These are phyloP conservation scores for Synanceia verrucosa DNA, from an alignment of 2,797 vertebrate genomes.

Conservation along the genomic window DNA sequence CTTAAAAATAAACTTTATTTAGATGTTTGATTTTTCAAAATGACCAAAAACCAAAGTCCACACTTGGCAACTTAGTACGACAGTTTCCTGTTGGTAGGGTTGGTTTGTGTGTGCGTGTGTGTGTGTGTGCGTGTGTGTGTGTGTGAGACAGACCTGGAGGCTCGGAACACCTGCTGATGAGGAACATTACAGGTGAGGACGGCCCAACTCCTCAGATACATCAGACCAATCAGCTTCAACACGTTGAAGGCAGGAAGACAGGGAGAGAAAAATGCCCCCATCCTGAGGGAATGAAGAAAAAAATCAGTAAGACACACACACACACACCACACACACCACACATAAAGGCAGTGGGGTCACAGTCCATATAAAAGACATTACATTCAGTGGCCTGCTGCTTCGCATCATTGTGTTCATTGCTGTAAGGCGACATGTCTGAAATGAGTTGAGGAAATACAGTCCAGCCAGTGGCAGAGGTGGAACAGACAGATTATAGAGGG, in stretches of 20 bases:
- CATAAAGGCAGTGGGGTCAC: slow-evolving; percentile 17
- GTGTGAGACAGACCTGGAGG: slow-evolving; percentile 88
- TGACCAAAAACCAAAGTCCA: too few relatives aligned
- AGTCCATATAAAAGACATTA: slow-evolving; percentile 44
- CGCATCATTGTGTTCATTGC: slow-evolving; percentile 57
- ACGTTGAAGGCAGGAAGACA: slow-evolving; percentile 97
- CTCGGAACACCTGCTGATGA: slow-evolving; percentile 97
- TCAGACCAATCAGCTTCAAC: slow-evolving; percentile 93
- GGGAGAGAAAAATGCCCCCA: slow-evolving; percentile 98
- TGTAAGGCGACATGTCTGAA: slow-evolving; percentile 51
- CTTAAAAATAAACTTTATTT: too few relatives aligned
- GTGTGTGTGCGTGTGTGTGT: neutral
- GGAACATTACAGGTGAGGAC: slow-evolving; percentile 98
- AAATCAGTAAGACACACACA: slow-evolving; percentile 7
- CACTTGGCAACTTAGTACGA: too few relatives aligned
- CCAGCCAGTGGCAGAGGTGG: slow-evolving; percentile 11
- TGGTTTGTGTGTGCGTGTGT: neutral
- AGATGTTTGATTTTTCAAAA: too few relatives aligned
- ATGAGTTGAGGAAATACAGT: slow-evolving; percentile 54
- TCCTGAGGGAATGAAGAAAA: slow-evolving; percentile 81
- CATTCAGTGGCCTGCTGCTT: slow-evolving; percentile 19
- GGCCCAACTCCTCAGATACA: slow-evolving; percentile 98
- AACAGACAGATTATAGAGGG: slow-evolving; percentile 36
- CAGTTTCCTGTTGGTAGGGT: too few relatives aligned
- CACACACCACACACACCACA: slow-evolving; percentile 25